Conservation (phyloP, 2,113 vertebrate species). For the mouse (Mus musculus) region DNA sequence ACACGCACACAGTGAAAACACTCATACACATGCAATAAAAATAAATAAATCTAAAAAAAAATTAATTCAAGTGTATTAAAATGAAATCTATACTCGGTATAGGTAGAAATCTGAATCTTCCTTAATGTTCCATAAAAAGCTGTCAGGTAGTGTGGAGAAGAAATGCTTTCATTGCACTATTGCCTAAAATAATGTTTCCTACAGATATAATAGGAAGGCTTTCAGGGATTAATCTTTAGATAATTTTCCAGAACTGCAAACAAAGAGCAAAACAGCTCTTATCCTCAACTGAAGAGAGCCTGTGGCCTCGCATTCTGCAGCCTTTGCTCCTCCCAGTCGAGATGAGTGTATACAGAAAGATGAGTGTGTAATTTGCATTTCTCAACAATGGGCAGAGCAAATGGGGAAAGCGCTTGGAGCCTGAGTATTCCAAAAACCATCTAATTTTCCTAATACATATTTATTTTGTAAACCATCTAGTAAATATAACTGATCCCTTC, state of each 20-base stretch:
- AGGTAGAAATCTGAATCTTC: background rate
- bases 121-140: background rate
- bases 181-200: constrained; percentile 56
- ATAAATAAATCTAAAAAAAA: background rate
- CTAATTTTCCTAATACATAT: background rate
- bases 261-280: constrained; percentile 42
- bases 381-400: background rate
- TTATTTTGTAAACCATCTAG: constrained; percentile 14
- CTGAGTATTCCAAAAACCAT: constrained; percentile 35
- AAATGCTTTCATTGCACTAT: background rate
- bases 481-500: background rate
- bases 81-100: background rate
- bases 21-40: background rate
- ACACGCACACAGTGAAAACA: background rate
- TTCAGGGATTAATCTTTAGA: constrained; percentile 39
- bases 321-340: constrained; percentile 34
- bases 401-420: background rate
- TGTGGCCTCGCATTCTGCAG: background rate
- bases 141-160: background rate
- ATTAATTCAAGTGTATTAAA: background rate
- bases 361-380: background rate
- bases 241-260: constrained; percentile 53
- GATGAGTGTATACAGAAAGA: background rate
- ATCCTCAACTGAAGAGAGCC: background rate
- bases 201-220: constrained; percentile 35